Conservation (phyloP, 2,113 vertebrate species). For the Phylloscopus trochiloides region DNA sequence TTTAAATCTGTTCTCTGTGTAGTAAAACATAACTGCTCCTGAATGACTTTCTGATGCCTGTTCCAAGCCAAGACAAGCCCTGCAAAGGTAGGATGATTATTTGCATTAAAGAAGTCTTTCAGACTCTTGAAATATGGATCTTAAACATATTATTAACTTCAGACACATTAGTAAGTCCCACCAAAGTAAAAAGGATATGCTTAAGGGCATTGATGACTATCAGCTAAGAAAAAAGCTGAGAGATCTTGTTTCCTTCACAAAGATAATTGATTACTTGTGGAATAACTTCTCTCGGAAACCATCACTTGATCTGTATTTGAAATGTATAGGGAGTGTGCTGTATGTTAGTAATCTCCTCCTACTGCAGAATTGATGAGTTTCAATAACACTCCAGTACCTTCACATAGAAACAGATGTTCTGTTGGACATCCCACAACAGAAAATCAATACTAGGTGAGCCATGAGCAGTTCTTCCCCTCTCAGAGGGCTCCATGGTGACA, state of each 20-base stretch:
- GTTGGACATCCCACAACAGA: not conserved
- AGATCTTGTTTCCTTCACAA: constrained; percentile 6
- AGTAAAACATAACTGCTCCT: not conserved
- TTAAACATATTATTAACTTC: not conserved
- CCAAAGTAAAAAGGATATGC: not conserved
- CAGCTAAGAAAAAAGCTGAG: not conserved
- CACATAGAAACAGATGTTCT: constrained; percentile 3
- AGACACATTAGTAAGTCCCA: not conserved
- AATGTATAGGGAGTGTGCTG: not conserved
- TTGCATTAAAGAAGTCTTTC: not conserved
- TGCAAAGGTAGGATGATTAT: not conserved
- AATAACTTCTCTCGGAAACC: constrained; percentile 25
- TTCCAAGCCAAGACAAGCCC: not conserved
- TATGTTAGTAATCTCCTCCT: constrained; percentile 9
- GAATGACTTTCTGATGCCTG: not conserved
- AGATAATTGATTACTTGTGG: constrained; percentile 18
- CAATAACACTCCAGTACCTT: not conserved
- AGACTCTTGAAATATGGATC: not conserved
- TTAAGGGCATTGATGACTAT: constrained; percentile 9
- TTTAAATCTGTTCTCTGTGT: not conserved
- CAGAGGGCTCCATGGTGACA: not conserved
- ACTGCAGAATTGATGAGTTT: constrained; percentile 27
- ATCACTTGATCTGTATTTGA: constrained; percentile 20
- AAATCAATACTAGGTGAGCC: not conserved
- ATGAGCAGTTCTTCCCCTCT: not conserved